Conservation (phyloP, 2,888 invertebrate species). For the Zootermopsis nevadensis region DNA sequence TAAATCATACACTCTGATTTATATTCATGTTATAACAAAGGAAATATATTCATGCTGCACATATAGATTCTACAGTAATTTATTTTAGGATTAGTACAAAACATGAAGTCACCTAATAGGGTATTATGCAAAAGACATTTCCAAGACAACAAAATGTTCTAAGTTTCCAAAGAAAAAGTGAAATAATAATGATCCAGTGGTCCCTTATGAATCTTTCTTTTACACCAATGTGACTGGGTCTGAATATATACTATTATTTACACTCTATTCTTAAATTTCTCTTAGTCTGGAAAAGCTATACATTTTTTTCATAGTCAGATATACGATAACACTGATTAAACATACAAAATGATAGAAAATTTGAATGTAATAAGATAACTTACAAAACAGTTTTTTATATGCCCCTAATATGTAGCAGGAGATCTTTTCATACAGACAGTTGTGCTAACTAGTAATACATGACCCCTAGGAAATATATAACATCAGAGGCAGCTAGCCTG, state of each 20-base stretch:
- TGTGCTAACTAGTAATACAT: conserved; percentile 44
- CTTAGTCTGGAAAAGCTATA: background rate
- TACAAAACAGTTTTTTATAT: background rate
- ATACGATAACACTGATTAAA: background rate
- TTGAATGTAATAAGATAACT: background rate
- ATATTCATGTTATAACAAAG: background rate
- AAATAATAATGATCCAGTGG: conserved; percentile 23
- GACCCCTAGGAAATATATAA: conserved; percentile 46
- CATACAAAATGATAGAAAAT: background rate
- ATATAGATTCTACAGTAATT: background rate
- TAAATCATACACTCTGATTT: conserved; percentile 1
- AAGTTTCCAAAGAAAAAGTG: background rate
- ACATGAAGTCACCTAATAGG: background rate
- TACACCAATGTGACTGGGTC: conserved; percentile 7
- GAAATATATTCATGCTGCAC: background rate
- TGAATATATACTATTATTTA: background rate
- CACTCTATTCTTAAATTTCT: background rate
- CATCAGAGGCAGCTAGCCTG: conserved; percentile 47
- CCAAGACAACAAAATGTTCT: conserved; percentile 1
- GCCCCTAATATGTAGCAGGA: background rate
- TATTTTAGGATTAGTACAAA: conserved; percentile 16
- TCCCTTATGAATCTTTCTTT: conserved; percentile 21
- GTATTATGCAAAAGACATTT: conserved; percentile 20
- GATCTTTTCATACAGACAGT: background rate
- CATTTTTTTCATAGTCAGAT: background rate